These are phyloP conservation scores for Stigmatopora nigra DNA, from an alignment of 2,113 vertebrate species.

Conservation along the genomic window DNA sequence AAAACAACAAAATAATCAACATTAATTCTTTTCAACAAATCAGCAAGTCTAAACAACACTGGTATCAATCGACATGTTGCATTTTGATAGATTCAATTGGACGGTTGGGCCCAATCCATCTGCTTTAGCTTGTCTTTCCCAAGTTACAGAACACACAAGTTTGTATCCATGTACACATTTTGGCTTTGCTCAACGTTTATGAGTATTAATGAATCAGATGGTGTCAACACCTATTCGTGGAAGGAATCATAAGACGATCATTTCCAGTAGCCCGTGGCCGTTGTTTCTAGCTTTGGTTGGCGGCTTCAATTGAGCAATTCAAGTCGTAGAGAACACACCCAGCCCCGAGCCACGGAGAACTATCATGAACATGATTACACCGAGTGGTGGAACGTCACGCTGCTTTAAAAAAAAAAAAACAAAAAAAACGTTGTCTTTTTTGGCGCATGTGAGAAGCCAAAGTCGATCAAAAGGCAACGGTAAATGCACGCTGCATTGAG, in stretches of 20 bases:
- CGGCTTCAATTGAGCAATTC: constrained; percentile 12
- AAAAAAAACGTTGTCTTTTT: background rate
- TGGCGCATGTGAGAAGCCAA: constrained; percentile 24
- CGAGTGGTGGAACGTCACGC: background rate
- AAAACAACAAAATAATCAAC: too few species aligned
- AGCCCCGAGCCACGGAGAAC: background rate
- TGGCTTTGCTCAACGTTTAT: constrained; percentile 11
- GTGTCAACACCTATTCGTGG: constrained; percentile 38
- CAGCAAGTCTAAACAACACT: too few species aligned
- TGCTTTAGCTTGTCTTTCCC: too few species aligned
- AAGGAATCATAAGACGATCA: constrained; percentile 49
- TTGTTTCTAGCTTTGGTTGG: background rate
- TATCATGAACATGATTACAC: background rate
- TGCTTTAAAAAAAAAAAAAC: too few species aligned
- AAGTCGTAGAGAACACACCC: constrained; percentile 6
- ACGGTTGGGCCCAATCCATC: too few species aligned
- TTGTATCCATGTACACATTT: background rate
- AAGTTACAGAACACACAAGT: background rate
- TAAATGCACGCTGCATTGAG: constrained; percentile 6
- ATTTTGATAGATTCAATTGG: too few species aligned
- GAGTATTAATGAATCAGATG: constrained; percentile 8
- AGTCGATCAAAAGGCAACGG: constrained; percentile 35
- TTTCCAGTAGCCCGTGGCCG: constrained; percentile 27
- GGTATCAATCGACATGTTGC: too few species aligned
- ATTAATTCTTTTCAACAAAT: too few species aligned